Base-by-base conservation (phyloP, 2,888 invertebrate genomes). In the Axea sp. region DNA sequence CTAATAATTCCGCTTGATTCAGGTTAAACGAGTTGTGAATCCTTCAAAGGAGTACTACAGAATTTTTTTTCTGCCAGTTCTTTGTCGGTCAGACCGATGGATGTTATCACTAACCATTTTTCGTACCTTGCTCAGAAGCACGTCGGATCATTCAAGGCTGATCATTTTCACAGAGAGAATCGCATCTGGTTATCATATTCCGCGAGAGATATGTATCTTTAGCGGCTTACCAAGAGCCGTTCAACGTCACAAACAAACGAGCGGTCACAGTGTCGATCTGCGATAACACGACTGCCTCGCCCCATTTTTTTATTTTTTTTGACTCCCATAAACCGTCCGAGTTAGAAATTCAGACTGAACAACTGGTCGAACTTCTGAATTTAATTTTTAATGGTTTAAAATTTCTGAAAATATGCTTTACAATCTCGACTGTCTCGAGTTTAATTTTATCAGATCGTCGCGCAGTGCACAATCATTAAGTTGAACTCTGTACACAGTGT, bases 171-270 rank as follows among this genome's bases (percentile, higher is more conserved):
- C 62, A 26, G 69, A 71, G 47, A 60, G 45, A 67, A 60, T 57
- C 67, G 71, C 75, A 67, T 71, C 67, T 72, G 75, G 75, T 71
- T 75, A 75, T 75, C 75, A 75, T 71, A 75, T 67, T 71, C 67
- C 45, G 37, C 51, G 5, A 28, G 19, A 71, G 75, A 75, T 75
- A 67, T 28, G 60, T 43, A 75, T 75, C 75, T 65, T 17, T 28
- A 22, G 41, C 62, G 26, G 39, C 49, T 57, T 39, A 49, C 60
- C 19, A 41, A 64, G 60, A 43, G 59, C 28, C 49, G 57, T 47
- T 60, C 65, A 62, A 62, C 71, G 47, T 65, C 75, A 62, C 55
- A 67, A 71, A 65, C 60, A 55, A 62, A 47, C 74, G 9, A 53
- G 39, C 43, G 53, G 59, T 65, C 47, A 11, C 55, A 26, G 47